Conservation (phyloP, 2,888 invertebrate genomes). For the Pemphredon lugubris region DNA sequence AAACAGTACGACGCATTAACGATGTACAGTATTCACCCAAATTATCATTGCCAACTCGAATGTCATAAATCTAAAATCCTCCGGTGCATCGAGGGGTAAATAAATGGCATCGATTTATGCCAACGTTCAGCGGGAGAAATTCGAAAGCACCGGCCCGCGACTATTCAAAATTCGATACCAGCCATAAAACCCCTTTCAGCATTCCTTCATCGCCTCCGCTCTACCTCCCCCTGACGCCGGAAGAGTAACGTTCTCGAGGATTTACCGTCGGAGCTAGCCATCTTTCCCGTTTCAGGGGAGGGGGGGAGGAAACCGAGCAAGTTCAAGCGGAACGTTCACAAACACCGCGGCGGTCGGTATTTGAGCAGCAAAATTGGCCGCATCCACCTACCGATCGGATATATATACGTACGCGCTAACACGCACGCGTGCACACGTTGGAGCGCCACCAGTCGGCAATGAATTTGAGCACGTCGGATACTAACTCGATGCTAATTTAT, state of each 20-base stretch:
- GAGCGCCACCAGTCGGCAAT: too few relatives aligned
- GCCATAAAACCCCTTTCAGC: constrained; percentile 14
- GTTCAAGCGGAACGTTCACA: constrained; percentile 13
- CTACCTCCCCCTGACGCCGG: constrained; percentile 16
- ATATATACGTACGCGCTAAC: not conserved
- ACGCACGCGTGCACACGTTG: constrained; percentile 41
- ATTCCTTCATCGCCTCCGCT: constrained; percentile 4
- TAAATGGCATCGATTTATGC: too few relatives aligned
- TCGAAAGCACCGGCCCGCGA: too few relatives aligned
- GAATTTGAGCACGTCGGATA: constrained; percentile 63
- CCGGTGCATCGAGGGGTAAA: too few relatives aligned
- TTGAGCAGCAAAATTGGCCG: constrained; percentile 35
- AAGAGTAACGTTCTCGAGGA: constrained; percentile 33
- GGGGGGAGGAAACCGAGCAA: constrained; percentile 8
- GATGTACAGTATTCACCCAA: too few relatives aligned
- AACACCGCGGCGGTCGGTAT: constrained; percentile 16
- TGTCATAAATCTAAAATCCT: too few relatives aligned
- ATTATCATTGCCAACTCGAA: too few relatives aligned
- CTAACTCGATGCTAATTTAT: constrained; percentile 71
- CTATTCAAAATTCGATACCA: constrained; percentile 12
- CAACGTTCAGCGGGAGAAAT: too few relatives aligned
- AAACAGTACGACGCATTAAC: too few relatives aligned
- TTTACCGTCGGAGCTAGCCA: constrained; percentile 19
- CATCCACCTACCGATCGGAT: not conserved
- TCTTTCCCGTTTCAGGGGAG: constrained; percentile 16